Percentiles rank a stretch among this genome's conserved stretches.
Evolutionary conservation across 2,888 invertebrate species (phyloP).

Genomic region (Atrina japonica): DNA sequence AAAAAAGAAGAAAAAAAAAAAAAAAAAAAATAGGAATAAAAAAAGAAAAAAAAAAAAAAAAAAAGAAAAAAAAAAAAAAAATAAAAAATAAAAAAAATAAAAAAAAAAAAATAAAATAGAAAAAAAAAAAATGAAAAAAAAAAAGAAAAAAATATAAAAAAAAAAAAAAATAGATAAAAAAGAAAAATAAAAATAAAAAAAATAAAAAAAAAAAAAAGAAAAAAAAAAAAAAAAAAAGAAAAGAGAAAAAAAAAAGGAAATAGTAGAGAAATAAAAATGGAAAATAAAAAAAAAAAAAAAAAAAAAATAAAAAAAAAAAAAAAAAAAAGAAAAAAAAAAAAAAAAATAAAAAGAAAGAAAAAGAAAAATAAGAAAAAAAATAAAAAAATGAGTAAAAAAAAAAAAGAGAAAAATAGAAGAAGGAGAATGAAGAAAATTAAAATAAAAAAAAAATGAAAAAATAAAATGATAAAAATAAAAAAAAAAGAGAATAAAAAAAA

Average conservation of each 20-base stretch:
- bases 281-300: not conserved
- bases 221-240: constrained; percentile 5
- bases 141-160: no score
- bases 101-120: constrained; percentile 6
- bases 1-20: no score
- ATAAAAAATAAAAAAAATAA: constrained; percentile 1
- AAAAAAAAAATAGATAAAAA: no score
- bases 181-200: constrained; percentile 13
- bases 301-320: not conserved
- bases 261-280: constrained; percentile 16
- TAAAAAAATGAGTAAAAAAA: constrained; percentile 3
- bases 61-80: constrained; percentile 2
- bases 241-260: constrained; percentile 37
- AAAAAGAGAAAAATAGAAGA: no score
- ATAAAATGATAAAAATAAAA: no score
- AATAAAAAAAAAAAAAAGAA: constrained; percentile 18
- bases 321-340: not conserved
- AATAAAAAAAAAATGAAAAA: no score
- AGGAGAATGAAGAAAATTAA: no score
- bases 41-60: not conserved
- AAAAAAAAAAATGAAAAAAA: constrained; percentile 2
- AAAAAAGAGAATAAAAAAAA: no score
- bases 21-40: no score
- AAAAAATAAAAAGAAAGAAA: not conserved
- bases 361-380: not conserved